Base-by-base conservation (phyloP, 2,888 invertebrate species). In the Stenchaetothrips biformis region DNA sequence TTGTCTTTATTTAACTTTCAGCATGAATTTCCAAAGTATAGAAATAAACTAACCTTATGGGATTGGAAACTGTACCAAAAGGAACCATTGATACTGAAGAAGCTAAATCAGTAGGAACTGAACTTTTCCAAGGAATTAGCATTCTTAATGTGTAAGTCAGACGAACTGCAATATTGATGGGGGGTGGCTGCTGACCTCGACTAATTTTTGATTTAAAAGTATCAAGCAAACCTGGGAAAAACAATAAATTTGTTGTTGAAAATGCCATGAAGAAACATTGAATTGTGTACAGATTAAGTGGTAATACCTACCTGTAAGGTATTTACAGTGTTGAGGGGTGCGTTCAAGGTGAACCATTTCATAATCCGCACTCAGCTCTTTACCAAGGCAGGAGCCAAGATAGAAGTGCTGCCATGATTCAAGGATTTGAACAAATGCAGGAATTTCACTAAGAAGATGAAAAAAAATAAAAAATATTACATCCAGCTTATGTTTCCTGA, bases 141-240 rank as follows among this genome's bases (percentile, higher is more conserved):
- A n/a, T 74, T 25, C 25, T 74, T 16, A 95, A 91, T 80, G 90
- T 88, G 78, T 84, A 84, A 11, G 84, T 82, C 48, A 84, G 82
- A 37, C 83, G 81, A 37, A 93, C 92, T 77, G 93, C 79, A 90
- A 86, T 79, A 89, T 89, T 78, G 84, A 84, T 85, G 25, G 89
- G 91, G 77, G 90, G 90, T 11, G 84, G 80, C 21, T 85, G 83
- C 49, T 84, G 84, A 77, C 85, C 84, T 81, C 86, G 85, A n/a
- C 93, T 91, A 85, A 94, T 91, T 90, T 95, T 98, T 47, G 94
- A 93, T 87, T 96, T 96, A 86, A 99, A 98, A 82, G 98, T 88
- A 84, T 94, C 92, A 67, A 97, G 88, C 79, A 98, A 89, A 4
- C 92, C 92, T 84, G 86, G 27, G 80, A 81, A 80, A 62, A 62